Base-by-base conservation (phyloP, 1,140 invertebrate species). In the Mycetomoellerius zeteki region DNA sequence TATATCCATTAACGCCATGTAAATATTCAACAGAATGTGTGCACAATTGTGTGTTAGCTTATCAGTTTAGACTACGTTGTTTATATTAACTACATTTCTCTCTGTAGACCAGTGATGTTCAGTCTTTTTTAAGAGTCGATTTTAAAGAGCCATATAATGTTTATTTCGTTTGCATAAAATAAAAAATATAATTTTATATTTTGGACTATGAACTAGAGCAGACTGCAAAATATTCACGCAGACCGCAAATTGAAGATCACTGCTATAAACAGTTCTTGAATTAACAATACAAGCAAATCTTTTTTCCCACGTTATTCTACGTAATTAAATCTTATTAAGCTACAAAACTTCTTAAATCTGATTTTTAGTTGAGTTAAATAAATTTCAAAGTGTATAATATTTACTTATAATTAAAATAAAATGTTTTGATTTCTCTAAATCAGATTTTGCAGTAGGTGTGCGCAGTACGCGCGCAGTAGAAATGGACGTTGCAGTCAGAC, bases 401-500 rank as follows among this genome's bases (percentile, higher is more conserved):
- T 47, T 62, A 5, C 1, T 47, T 62, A 47, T 3, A 58, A 33
- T 19, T 12, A n/a, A 43, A 8, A 12, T 33, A 77, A n/a, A 77
- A 19, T 30, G 12, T 54, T 27, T 54, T 33, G 0, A 21, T 24
- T 2, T 43, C 8, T 3, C 14, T 33, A 30, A 54, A 12, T 14
- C 3, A 16, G 64, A 54, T 81, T 58, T 62, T 30, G 5, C 27
- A 37, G 58, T 10, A 50, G 16, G 37, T 58, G 52, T 56, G 33
- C 16, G 50, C n/a, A 27, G 47, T 30, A 21, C 16, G 27, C 52
- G 72, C 10, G 3, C 47, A 75, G 88, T 81, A 75, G 73, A 64
- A 77, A 77, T 21, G 8, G 37, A 72, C 69, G 62, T 84, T 73
- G 27, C 47, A 60, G 72, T 87, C 88, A 80, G 89, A 75, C 88